A percentile compares a stretch with the other conserved stretches of the same genome.
These are phyloP conservation scores for Tetrao urogallus DNA, from an alignment of 2,113 vertebrate species.

Conservation along the genomic window DNA sequence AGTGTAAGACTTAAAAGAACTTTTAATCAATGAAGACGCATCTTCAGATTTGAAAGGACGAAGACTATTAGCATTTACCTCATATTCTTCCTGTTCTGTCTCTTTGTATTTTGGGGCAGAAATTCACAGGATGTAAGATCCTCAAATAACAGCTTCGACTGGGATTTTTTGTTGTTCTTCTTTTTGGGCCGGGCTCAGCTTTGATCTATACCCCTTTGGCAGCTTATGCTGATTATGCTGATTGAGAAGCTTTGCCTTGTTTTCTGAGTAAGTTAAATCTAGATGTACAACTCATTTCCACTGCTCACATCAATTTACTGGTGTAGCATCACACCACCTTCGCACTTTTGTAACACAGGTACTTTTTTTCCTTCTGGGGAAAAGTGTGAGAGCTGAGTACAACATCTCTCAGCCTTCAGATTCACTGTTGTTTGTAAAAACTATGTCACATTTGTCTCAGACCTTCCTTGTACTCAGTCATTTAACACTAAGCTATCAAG, in stretches of 20 bases:
- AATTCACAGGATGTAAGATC: neutral
- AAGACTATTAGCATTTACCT: constrained; percentile 5
- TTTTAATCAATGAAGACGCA: constrained; percentile 21
- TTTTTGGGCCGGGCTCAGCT: neutral
- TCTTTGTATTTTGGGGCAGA: neutral
- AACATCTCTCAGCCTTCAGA: neutral
- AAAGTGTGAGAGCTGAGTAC: neutral
- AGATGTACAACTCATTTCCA: neutral
- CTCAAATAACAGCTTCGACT: neutral
- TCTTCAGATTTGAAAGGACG: constrained; percentile 17
- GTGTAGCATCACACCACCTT: neutral
- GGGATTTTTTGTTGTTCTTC: neutral
- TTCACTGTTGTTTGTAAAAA: constrained; percentile 16
- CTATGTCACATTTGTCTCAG: neutral
- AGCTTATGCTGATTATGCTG: neutral
- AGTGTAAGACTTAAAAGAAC: constrained; percentile 1
- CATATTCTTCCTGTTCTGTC: constrained; percentile 7
- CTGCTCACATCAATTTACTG: neutral
- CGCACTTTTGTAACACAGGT: neutral
- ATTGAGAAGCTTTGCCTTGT: neutral
- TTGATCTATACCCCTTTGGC: neutral
- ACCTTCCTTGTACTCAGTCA: constrained; percentile 19
- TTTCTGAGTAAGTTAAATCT: neutral
- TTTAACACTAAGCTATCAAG: constrained; percentile 53
- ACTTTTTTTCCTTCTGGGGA: neutral